Evolutionary conservation across 2,888 invertebrate species (phyloP).

Genomic region (Smittia sp.): DNA sequence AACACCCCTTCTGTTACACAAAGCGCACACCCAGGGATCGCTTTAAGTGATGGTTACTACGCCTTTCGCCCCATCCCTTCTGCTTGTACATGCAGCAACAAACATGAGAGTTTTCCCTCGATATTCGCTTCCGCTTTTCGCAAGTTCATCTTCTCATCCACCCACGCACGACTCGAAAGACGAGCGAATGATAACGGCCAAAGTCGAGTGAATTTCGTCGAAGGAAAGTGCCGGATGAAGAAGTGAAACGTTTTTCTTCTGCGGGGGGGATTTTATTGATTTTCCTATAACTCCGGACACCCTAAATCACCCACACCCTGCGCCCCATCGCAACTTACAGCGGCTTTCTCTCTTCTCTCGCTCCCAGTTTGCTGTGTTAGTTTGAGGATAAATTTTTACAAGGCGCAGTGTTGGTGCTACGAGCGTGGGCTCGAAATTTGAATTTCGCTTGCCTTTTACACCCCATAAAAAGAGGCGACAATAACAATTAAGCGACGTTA

Average conservation of each 20-base stretch:
- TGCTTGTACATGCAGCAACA: not conserved
- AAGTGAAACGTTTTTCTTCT: not conserved
- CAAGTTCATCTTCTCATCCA: no score
- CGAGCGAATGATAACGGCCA: not conserved
- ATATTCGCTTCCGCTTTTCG: not conserved
- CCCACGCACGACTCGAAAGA: not conserved
- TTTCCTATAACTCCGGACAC: constrained; percentile 26
- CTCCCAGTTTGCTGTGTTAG: not conserved
- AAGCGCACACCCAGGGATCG: not conserved
- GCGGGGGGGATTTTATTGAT: constrained; percentile 26
- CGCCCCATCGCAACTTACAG: not conserved
- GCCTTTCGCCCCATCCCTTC: not conserved
- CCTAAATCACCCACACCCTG: not conserved
- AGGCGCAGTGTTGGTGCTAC: no score
- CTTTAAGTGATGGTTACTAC: not conserved
- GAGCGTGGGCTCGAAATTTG: no score
- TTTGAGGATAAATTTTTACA: no score
- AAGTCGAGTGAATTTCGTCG: not conserved
- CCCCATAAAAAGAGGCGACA: not conserved
- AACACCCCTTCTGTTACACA: not conserved
- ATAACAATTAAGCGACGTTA: constrained; percentile 1
- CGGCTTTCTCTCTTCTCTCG: not conserved
- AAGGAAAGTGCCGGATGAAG: not conserved
- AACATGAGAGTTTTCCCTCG: not conserved
- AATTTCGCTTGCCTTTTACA: not conserved